Conservation (phyloP, 2,797 vertebrate species). For the Micromesistius poutassou region DNA sequence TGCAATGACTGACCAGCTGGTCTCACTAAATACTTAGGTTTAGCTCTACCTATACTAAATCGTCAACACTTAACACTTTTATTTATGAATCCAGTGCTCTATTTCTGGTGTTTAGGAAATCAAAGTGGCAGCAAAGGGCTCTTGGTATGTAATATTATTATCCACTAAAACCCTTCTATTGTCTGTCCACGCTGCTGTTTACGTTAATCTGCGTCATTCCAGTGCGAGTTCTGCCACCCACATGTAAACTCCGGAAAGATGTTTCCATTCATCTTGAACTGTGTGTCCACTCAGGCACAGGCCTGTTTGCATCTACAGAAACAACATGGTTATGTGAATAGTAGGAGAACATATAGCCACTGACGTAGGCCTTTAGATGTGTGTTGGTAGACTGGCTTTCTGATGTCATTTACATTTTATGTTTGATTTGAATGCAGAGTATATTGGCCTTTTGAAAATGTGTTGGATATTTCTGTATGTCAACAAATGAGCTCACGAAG, state of each 20-base stretch:
- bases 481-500: too few species aligned
- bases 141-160: not conserved
- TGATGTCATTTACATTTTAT: too few species aligned
- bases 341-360: not conserved
- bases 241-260: not conserved
- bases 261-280: not conserved
- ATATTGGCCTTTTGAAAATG: too few species aligned
- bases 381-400: too few species aligned
- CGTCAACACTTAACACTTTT: not conserved
- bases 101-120: constrained; percentile 40
- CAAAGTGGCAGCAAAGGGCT: constrained; percentile 26
- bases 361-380: not conserved
- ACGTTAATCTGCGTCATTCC: constrained; percentile 10
- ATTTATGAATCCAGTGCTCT: constrained; percentile 9
- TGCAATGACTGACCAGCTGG: constrained; percentile 21
- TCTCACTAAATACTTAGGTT: constrained; percentile 31
- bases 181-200: constrained; percentile 5
- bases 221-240: constrained; percentile 11
- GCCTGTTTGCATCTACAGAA: not conserved
- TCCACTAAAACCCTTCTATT: constrained; percentile 13
- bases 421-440: too few species aligned
- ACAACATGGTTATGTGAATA: not conserved
- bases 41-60: not conserved
- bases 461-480: too few species aligned
- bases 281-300: not conserved